A percentile compares a stretch with the other conserved stretches of the same genome.
These are phyloP conservation scores for Macrotis lagotis DNA, from an alignment of 2,113 vertebrate genomes.

Conservation along the genomic window DNA sequence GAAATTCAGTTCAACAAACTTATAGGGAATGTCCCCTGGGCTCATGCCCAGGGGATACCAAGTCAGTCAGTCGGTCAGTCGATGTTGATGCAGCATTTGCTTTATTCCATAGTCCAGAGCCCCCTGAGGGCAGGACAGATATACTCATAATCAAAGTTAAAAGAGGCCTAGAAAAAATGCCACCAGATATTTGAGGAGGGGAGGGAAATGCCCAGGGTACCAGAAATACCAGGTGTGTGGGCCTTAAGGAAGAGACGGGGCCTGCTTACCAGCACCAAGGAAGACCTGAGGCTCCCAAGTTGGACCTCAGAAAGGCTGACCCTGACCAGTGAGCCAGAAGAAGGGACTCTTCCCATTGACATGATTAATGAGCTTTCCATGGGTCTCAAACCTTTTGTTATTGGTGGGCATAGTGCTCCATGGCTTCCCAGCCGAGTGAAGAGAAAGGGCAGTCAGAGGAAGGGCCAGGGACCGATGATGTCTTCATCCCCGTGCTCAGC, in stretches of 20 bases:
- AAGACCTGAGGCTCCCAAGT: neutral
- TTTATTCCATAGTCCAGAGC: neutral
- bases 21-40: neutral
- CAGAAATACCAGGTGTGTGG: neutral
- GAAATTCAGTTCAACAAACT: neutral
- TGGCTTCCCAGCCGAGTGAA: neutral
- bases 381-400: neutral
- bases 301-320: neutral
- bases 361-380: neutral
- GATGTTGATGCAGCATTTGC: neutral
- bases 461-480: neutral
- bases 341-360: neutral
- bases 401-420: neutral
- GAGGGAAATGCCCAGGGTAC: neutral
- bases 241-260: neutral
- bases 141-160: neutral
- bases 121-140: neutral
- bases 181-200: neutral
- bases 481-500: neutral
- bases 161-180: neutral
- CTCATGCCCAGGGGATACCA: no score
- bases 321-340: neutral
- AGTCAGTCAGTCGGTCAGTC: neutral
- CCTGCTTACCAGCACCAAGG: rapidly evolving
- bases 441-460: neutral